Conservation (phyloP, 1,140 invertebrate species). For the Drosophila sucinea region DNA sequence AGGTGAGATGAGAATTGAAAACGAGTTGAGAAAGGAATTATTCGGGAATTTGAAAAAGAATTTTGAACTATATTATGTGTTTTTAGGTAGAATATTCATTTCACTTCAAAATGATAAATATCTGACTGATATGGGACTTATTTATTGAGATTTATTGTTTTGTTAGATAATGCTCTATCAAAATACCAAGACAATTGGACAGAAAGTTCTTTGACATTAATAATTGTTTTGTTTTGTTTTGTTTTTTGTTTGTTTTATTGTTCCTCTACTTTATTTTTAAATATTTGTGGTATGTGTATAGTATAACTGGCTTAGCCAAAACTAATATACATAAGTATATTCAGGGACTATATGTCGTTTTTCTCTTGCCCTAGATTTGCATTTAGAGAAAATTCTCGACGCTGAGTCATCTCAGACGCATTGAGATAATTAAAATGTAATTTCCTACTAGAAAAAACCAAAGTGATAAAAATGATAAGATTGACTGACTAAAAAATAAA, state of each 20-base stretch:
- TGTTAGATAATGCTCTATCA: no score
- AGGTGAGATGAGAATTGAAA: constrained; percentile 18
- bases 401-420: constrained; percentile 6
- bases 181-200: no score
- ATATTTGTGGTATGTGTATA: constrained; percentile 1
- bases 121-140: no score
- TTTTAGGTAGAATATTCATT: no score
- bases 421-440: constrained; percentile 11
- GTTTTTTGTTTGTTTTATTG: not conserved
- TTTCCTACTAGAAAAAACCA: not conserved
- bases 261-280: not conserved
- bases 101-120: no score
- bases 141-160: no score
- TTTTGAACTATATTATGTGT: no score
- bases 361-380: constrained; percentile 1
- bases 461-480: constrained; percentile 31
- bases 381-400: constrained; percentile 1
- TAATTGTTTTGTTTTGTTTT: no score
- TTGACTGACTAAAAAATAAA: constrained; percentile 10
- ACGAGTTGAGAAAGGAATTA: no score
- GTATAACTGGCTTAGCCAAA: not conserved
- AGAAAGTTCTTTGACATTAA: no score
- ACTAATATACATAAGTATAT: not conserved
- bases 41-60: no score
- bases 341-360: not conserved